Evolutionary conservation across 1,140 invertebrate genomes (phyloP).

Genomic region (Drosophila repleta): DNA sequence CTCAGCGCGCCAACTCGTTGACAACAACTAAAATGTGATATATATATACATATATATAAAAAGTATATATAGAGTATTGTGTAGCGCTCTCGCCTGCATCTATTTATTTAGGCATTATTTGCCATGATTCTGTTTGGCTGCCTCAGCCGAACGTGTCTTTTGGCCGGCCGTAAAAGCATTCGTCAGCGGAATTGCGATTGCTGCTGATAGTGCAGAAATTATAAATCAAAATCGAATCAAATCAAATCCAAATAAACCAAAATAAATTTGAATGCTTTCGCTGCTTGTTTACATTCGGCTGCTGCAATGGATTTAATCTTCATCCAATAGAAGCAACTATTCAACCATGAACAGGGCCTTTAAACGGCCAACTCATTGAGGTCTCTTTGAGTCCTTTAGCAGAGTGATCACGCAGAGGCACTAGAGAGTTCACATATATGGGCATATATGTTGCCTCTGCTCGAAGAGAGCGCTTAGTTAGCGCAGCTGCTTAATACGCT

Average conservation of each 20-base stretch:
- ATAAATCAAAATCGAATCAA: slow-evolving; percentile 14
- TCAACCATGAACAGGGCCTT: no score
- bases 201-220: slow-evolving; percentile 38
- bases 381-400: no score
- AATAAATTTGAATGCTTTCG: slow-evolving; percentile 12
- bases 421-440: no score
- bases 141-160: slow-evolving; percentile 47
- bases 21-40: slow-evolving; percentile 24
- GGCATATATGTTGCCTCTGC: no score
- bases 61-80: slow-evolving; percentile 8
- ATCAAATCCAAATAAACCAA: slow-evolving; percentile 9
- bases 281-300: no score
- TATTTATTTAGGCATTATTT: slow-evolving; percentile 11
- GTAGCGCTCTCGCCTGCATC: slow-evolving; percentile 17
- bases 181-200: slow-evolving; percentile 37
- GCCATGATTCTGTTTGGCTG: slow-evolving; percentile 17
- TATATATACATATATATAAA: slow-evolving; percentile 19
- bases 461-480: no score
- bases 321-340: no score
- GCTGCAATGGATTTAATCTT: no score
- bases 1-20: slow-evolving; percentile 34
- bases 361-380: no score
- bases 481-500: no score
- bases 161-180: slow-evolving; percentile 44
- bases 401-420: no score